Evolutionary conservation across 1,140 invertebrate genomes (phyloP), one percentile per base, ranked within the genome.

Genomic region (Megathymus violae): DNA sequence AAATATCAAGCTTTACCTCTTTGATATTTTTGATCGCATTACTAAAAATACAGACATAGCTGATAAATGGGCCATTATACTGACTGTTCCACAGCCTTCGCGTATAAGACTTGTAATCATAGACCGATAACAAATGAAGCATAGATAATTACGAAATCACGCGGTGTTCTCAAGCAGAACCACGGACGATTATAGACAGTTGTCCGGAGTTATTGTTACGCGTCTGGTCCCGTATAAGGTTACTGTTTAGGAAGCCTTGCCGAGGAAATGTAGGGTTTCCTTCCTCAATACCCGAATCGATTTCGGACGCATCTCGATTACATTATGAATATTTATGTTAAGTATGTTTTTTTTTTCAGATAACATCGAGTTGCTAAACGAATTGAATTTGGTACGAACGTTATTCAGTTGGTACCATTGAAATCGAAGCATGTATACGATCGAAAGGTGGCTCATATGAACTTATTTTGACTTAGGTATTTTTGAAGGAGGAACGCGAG

Each of bases 191-290:
- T 27, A 54, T 54, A 43, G 51, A 54, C 51, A 56, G 19, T 41
- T 56, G 52, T 16, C 31, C 25, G 15, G 14, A 36, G n/a, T 36
- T 10, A 36, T 10, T 15, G 47, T 6, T 34, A 25, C 31, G 5
- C 52, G n/a, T n/a, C n/a, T n/a, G n/a, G 4, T 15, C 2, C 0
- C 11, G 36, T 25, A 41, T 56, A 17, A 44, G 13, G 41, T 64
- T 64, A 58, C 62, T 58, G 25, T 64, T 58, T 58, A 64, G 52
- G 62, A 64, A 64, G 62, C 44, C 62, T 27, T 46, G 14, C 25
- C n/a, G 14, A 34, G 47, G 60, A 27, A 62, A 54, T 17, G n/a
- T 36, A 27, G 14, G 19, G 15, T 27, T 56, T 56, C 14, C 40
- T 43, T 56, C 52, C 22, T 56, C n/a, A 11, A 4, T 10, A 41